Evolutionary conservation across 1,140 invertebrate genomes (phyloP), one percentile per base, ranked within the genome.

Genomic region (Parapsyche elsis): DNA sequence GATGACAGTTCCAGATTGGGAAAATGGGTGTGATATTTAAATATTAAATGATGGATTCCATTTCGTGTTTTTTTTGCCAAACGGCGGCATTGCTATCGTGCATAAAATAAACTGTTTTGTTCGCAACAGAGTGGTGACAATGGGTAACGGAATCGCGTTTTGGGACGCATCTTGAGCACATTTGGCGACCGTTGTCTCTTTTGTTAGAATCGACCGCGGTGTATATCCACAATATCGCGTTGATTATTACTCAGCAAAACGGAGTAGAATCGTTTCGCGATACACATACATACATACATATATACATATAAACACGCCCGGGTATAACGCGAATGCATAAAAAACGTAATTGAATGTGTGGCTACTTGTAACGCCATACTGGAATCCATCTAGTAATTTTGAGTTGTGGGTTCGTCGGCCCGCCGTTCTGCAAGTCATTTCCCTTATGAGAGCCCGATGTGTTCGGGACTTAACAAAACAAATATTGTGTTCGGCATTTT

Each of bases 371-470:
- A 76, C 78, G 77, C 59, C 78, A 73, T 80, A 80, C 77, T 79
- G 79, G 81, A 83, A 80, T 83, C 79, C 79, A 80, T 83, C 81
- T 78, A 76, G 79, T 80, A 80, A 83, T 83, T 83, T 83, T 76
- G 75, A 80, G 77, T 80, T 77, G 12, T 80, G 79, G 76, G 78
- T 75, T 76, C 71, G 81, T 24, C 46, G 81, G 78, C 61, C 30
- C n/a, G 23, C 16, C 71, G 67, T 75, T 80, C 59, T 76, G 81
- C 81, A 80, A 83, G 81, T 83, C 81, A 83, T 83, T 83, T 83
- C 79, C 81, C 79, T 83, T 79, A 80, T 80, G 81, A 75, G 46
- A 71, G 78, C 30, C 16, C 16, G 76, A 70, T 78, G 74, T 81
- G 77, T 79, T 81, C 80, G 71, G 57, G 49, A 81, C 76, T 78